Evolutionary conservation across 2,888 invertebrate species (phyloP).

Genomic region (Spatulosminthurus flaviceps): DNA sequence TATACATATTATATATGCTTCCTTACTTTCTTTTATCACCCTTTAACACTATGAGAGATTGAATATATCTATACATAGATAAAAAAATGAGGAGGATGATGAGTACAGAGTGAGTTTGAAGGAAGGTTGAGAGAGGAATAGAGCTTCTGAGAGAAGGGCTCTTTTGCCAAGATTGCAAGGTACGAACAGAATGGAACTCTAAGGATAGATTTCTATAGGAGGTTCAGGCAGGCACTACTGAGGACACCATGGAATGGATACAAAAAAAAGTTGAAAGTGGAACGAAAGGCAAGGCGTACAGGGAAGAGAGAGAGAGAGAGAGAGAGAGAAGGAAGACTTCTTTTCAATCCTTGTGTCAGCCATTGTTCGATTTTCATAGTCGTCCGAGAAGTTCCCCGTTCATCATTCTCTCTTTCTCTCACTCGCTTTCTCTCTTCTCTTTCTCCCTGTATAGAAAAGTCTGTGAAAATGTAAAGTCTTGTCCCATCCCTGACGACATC

Average conservation of each 20-base stretch:
- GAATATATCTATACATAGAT: too few relatives aligned
- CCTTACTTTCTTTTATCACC: too few relatives aligned
- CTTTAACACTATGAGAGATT: neutral
- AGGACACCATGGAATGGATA: constrained; percentile 31
- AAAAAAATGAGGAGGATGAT: too few relatives aligned
- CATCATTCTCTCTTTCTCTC: constrained; percentile 30
- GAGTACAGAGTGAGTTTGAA: neutral
- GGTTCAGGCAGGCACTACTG: neutral
- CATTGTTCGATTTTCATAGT: constrained; percentile 42
- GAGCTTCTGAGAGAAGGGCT: constrained; percentile 1
- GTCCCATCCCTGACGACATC: too few relatives aligned
- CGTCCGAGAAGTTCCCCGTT: constrained; percentile 40
- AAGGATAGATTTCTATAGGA: neutral
- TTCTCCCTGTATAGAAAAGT: too few relatives aligned
- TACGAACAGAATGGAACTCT: neutral
- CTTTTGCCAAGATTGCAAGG: constrained; percentile 26
- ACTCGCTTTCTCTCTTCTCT: too few relatives aligned
- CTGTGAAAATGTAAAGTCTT: too few relatives aligned
- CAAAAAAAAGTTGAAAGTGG: constrained; percentile 44
- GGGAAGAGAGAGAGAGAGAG: neutral
- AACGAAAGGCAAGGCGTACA: constrained; percentile 20
- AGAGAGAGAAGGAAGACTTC: constrained; percentile 26
- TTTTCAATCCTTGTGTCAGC: constrained; percentile 44
- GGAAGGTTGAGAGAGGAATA: neutral
- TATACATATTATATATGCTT: too few relatives aligned